Percentiles rank a stretch among this genome's conserved stretches.
Evolutionary conservation across 2,113 vertebrate species (phyloP).

Genomic region (Callionymus lyra): DNA sequence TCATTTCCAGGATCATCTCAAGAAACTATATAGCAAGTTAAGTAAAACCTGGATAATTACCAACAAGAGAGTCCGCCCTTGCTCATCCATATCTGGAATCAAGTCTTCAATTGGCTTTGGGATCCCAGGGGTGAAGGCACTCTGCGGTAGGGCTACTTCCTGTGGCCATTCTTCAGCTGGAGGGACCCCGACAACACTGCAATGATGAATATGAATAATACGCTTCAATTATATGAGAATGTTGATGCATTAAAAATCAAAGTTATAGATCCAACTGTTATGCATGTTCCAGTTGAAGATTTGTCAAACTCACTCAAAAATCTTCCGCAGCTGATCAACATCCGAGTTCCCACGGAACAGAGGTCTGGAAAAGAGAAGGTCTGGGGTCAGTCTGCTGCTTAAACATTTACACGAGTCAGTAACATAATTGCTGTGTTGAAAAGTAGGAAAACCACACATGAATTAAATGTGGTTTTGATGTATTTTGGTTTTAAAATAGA

Average conservation of each 20-base stretch:
- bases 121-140: conserved; percentile 81
- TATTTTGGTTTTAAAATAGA: background rate
- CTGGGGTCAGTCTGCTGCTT: conserved; percentile 9
- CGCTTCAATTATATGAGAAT: too few relatives aligned
- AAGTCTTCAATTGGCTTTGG: conserved; percentile 83
- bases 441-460: background rate
- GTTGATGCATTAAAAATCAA: too few relatives aligned
- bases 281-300: background rate
- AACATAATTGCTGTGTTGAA: background rate
- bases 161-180: conserved; percentile 91
- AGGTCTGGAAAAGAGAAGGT: conserved; percentile 68
- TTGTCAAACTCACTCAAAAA: conserved; percentile 88
- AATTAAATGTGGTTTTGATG: background rate
- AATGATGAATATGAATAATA: conserved; percentile 7
- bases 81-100: conserved; percentile 89
- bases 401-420: background rate
- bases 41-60: conserved; percentile 46
- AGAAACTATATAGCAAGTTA: too few relatives aligned
- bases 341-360: conserved; percentile 96
- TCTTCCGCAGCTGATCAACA: conserved; percentile 97
- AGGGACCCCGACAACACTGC: conserved; percentile 89
- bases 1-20: too few relatives aligned
- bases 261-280: background rate
- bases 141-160: conserved; percentile 89
- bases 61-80: conserved; percentile 86